A percentile compares a stretch with the other conserved stretches of the same genome.
Evolutionary conservation across 2,888 invertebrate species (phyloP).

Genomic region (Gryllus longicercus): DNA sequence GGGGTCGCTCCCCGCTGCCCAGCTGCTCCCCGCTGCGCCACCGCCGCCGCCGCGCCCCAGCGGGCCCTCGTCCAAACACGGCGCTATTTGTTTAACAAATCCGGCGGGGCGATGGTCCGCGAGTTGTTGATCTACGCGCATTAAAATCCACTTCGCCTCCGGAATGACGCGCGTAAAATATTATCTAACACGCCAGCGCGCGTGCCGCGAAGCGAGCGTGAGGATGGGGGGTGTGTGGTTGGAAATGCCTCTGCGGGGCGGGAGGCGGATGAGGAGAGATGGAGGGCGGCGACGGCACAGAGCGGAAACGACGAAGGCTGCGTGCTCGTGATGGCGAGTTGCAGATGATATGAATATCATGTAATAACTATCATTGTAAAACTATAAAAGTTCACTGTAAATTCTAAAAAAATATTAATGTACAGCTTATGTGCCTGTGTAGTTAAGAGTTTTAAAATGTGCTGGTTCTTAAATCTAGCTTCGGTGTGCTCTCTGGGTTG

Average conservation of each 20-base stretch:
- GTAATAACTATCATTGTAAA: too few species aligned
- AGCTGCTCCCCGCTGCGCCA: not conserved
- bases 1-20: not conserved
- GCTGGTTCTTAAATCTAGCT: too few species aligned
- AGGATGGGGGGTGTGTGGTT: not conserved
- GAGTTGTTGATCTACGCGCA: slow-evolving; percentile 3
- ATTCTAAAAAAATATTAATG: too few species aligned
- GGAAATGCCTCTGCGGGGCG: not conserved
- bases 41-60: not conserved
- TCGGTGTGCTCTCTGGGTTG: too few species aligned
- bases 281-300: too few species aligned
- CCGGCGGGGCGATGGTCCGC: not conserved
- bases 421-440: too few species aligned
- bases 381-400: too few species aligned
- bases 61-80: not conserved
- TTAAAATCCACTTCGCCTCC: not conserved
- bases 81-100: slow-evolving; percentile 8
- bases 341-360: too few species aligned
- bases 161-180: slow-evolving; percentile 1
- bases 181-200: slow-evolving; percentile 17
- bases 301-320: too few species aligned
- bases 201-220: not conserved
- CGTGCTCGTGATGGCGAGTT: too few species aligned
- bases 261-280: not conserved
- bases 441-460: too few species aligned